Evolutionary conservation across 1,140 invertebrate species (phyloP).

Genomic region (Bombus vancouverensis): DNA sequence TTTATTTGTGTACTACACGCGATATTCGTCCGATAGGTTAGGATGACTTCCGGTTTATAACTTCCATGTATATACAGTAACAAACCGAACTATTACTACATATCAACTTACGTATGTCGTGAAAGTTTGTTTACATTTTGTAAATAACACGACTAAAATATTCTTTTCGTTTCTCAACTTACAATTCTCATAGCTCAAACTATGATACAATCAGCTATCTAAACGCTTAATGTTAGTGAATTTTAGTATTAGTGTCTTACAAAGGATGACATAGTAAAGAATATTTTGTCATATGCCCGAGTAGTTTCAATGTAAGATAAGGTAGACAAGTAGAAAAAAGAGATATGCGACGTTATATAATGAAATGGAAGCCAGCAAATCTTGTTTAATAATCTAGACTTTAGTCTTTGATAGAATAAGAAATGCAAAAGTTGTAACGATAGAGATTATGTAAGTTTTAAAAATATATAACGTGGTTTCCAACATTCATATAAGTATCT

Average conservation of each 20-base stretch:
- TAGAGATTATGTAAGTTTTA: neutral
- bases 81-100: too few species aligned
- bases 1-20: too few species aligned
- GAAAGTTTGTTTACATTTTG: too few species aligned
- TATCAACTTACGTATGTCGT: too few species aligned
- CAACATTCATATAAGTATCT: neutral
- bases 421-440: neutral
- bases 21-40: too few species aligned
- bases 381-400: neutral
- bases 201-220: too few species aligned
- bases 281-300: neutral
- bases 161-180: too few species aligned
- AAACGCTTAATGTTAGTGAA: too few species aligned
- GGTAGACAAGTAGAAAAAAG: neutral
- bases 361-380: neutral
- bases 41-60: too few species aligned
- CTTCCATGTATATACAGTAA: too few species aligned
- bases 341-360: neutral
- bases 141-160: too few species aligned
- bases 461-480: neutral
- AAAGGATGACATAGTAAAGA: neutral
- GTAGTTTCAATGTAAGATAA: neutral
- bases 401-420: neutral
- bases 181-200: too few species aligned
- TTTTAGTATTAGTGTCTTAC: neutral